Evolutionary conservation across 2,888 invertebrate genomes (phyloP), one percentile per base, ranked within the genome.

Genomic region (Drosophila borealis): DNA sequence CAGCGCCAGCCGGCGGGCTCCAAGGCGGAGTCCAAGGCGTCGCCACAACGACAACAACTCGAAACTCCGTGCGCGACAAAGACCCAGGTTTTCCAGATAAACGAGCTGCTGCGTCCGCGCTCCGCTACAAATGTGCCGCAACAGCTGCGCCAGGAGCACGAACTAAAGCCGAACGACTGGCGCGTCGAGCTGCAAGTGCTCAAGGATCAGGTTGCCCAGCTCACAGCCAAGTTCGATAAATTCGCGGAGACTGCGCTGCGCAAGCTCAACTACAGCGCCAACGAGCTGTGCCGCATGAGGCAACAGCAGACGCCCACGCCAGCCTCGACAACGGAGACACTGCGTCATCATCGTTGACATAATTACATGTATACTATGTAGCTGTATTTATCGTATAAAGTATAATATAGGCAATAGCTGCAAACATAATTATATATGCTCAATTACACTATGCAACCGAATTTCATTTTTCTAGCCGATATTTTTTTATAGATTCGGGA

Each of bases 61-160:
- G 60, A 70, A 6, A n/a, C 57, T 5, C 44, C 34, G 13, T 46
- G 39, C 13, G 37, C 57, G 3, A 8, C 49, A 1, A 64, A 56
- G 14, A 41, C 70, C n/a, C 82, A 72, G 5, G 48, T 61, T 4
- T 74, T 73, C 10, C 77, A 70, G 25, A 88, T 89, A 75, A 74
- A 88, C 36, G 88, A 89, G n/a, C 71, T 92, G 36, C 55, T 91
- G 36, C 84, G 91, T 4, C 91, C 91, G 11, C 88, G 91, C 2
- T 92, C 92, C 0, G 89, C 91, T 4, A 91, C 91, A 1, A 91
- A 91, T 83, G 91, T 91, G 36, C 90, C 89, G 0, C 88, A 90
- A 56, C 88, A 90, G 57, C 33, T 88, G 42, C 68, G 81, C 6
- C 73, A 81, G 53, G 81, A 81, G 48, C 86, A 83, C 25, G 83